phyloP scores from a whole-genome alignment of 1,140 invertebrate species.

The Drosophila persimilis region DNA sequence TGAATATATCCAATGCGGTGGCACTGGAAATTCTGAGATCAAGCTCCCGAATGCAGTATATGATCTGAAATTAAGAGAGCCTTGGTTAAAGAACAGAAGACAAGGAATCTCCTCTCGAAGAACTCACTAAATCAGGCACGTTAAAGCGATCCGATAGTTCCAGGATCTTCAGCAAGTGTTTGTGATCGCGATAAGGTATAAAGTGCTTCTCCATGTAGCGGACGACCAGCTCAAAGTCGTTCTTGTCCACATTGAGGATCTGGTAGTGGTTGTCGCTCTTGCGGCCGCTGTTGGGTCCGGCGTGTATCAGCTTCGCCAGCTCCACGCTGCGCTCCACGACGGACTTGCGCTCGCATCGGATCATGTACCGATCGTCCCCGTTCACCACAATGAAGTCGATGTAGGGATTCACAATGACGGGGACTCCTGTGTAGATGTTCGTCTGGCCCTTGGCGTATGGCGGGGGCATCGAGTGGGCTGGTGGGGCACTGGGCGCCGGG shows the following conservation, averaged over 20 bases:
- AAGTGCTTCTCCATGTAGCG: constrained; percentile 81
- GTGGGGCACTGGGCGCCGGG: constrained; percentile 71
- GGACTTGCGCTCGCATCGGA: constrained; percentile 75
- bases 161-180: constrained; percentile 78
- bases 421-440: constrained; percentile 74
- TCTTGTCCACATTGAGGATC: constrained; percentile 77
- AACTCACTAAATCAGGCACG: constrained; percentile 80
- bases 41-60: constrained; percentile 80
- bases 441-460: constrained; percentile 66
- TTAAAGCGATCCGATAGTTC: constrained; percentile 79
- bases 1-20: constrained; percentile 78
- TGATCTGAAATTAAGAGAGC: constrained; percentile 51
- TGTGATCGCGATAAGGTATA: constrained; percentile 79
- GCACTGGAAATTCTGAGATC: constrained; percentile 76
- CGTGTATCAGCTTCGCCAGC: constrained; percentile 77
- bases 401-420: constrained; percentile 77
- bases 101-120: not conserved
- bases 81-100: too few relatives aligned
- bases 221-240: constrained; percentile 79
- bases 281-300: constrained; percentile 78
- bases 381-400: constrained; percentile 82
- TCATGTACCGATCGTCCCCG: constrained; percentile 80
- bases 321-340: constrained; percentile 78
- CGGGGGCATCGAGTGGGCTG: constrained; percentile 58
- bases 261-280: constrained; percentile 81